A percentile compares a stretch with the other conserved stretches of the same genome.
Evolutionary conservation across 1,140 invertebrate species (phyloP).

Genomic region (Pristionchus pacificus): DNA sequence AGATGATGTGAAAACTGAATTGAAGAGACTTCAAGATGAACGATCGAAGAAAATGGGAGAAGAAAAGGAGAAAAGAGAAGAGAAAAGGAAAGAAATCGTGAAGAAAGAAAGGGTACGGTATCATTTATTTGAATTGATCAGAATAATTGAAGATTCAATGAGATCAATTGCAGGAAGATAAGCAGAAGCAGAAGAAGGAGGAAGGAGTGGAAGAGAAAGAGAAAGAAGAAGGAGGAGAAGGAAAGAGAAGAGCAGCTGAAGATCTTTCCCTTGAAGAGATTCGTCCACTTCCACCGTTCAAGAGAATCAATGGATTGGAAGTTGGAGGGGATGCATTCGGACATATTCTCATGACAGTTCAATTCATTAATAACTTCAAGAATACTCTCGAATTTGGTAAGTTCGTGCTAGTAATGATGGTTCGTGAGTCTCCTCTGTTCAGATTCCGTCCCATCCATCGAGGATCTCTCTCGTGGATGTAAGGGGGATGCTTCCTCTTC

Average conservation of each 20-base stretch:
- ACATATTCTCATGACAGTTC: background rate
- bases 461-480: background rate
- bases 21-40: background rate
- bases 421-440: too few relatives aligned
- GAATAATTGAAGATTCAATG: background rate
- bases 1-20: background rate
- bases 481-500: background rate
- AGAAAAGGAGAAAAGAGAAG: background rate
- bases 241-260: background rate
- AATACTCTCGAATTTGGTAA: background rate
- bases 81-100: background rate
- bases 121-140: background rate
- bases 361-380: background rate
- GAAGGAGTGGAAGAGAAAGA: background rate
- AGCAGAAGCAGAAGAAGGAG: background rate
- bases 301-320: background rate
- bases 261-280: background rate
- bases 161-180: background rate
- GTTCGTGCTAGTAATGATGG: too few relatives aligned
- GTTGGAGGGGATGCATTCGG: background rate
- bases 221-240: background rate
- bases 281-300: background rate
- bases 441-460: too few relatives aligned
- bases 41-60: background rate
- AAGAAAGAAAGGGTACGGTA: background rate